A percentile compares a stretch with the other conserved stretches of the same genome.
Conservation (phyloP, 2,113 vertebrate species). For the Micronycteris hirsuta region DNA sequence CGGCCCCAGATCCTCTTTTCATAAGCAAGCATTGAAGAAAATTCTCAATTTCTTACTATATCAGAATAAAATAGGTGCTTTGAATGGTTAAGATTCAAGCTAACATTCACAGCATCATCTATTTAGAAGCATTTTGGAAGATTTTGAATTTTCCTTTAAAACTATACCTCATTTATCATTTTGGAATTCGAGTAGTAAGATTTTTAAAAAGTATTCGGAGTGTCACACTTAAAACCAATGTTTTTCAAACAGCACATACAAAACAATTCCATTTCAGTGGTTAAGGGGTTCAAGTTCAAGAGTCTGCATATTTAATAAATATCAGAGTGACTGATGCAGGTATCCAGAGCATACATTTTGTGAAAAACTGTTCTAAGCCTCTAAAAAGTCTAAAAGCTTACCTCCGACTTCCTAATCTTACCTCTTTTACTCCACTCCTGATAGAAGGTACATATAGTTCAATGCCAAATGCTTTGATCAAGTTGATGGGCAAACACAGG, state of each 20-base stretch:
- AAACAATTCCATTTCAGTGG: neutral
- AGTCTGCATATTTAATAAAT: neutral
- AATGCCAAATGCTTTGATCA: neutral
- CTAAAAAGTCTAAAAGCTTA: neutral
- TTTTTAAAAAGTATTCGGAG: neutral
- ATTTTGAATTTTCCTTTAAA: slow-evolving; percentile 11
- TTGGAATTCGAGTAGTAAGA: neutral
- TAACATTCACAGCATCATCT: neutral
- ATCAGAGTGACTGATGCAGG: neutral
- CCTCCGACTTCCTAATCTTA: neutral
- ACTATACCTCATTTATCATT: neutral
- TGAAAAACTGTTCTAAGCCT: neutral
- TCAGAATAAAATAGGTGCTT: neutral
- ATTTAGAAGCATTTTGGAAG: neutral
- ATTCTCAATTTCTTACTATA: neutral
- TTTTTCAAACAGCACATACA: neutral
- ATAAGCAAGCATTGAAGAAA: neutral
- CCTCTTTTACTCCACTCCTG: neutral
- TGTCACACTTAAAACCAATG: neutral
- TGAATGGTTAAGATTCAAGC: neutral
- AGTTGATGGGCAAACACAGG: neutral
- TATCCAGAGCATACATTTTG: neutral
- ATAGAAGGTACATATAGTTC: neutral
- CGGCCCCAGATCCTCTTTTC: neutral
- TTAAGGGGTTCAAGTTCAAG: neutral